phyloP scores from a whole-genome alignment of 2,888 invertebrate genomes.

The Lasius platythorax region DNA sequence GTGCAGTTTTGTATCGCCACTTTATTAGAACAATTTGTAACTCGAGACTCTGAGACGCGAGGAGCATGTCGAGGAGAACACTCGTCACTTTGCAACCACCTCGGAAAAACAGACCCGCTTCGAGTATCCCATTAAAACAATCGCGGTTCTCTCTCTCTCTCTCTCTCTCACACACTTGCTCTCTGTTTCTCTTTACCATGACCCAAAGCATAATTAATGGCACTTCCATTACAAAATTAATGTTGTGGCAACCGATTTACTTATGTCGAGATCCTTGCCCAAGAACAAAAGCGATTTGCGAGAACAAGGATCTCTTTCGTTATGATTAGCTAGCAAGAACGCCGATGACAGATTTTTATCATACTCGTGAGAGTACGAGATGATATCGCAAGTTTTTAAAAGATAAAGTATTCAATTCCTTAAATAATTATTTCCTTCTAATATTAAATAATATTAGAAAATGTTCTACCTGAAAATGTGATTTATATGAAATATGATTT shows the following conservation, averaged over 20 bases:
- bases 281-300: slow-evolving; percentile 1
- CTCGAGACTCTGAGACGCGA: not conserved
- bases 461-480: not conserved
- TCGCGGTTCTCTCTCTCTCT: not conserved
- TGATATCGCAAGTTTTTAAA: not conserved
- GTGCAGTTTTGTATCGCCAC: slow-evolving; percentile 24
- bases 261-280: slow-evolving; percentile 31
- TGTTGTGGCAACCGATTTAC: slow-evolving; percentile 21
- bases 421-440: no score
- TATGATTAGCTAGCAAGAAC: no score
- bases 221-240: slow-evolving; percentile 27
- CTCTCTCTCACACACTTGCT: not conserved
- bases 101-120: slow-evolving; percentile 25
- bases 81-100: slow-evolving; percentile 16
- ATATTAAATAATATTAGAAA: no score
- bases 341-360: slow-evolving; percentile 10
- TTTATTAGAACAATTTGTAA: slow-evolving; percentile 62
- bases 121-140: not conserved
- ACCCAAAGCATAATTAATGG: slow-evolving; percentile 28
- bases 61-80: not conserved
- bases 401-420: not conserved
- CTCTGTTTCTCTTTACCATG: not conserved
- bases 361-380: not conserved
- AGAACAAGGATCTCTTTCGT: not conserved
- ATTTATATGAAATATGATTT: not conserved